Conservation (phyloP, 2,888 invertebrate genomes). For the Artemia sinica region DNA sequence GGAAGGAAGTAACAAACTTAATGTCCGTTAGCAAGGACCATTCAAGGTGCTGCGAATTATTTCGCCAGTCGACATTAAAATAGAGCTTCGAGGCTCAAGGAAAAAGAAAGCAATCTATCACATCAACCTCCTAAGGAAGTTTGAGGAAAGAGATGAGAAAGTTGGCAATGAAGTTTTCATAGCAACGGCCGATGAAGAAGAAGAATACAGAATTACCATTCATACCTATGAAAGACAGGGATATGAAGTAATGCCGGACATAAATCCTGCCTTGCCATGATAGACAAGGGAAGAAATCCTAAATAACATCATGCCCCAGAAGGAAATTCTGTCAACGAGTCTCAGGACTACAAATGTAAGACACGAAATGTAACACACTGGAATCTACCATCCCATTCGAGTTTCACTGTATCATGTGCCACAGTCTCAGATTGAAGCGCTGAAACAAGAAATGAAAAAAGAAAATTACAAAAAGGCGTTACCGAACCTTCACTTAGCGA, state of each 20-base stretch:
- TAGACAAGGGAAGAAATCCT: no score
- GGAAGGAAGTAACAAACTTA: conserved; percentile 7
- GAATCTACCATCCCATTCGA: no score
- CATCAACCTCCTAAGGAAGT: no score
- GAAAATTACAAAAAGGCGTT: conserved; percentile 22
- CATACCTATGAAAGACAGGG: conserved; percentile 10
- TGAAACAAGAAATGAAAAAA: no score
- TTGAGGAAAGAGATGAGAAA: no score
- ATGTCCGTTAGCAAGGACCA: conserved; percentile 8
- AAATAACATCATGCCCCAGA: no score
- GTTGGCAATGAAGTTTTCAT: conserved; percentile 10
- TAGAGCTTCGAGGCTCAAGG: conserved; percentile 12
- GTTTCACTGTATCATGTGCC: conserved; percentile 11
- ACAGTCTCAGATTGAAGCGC: conserved; percentile 2
- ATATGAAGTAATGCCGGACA: conserved; percentile 8
- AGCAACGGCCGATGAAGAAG: conserved; percentile 2
- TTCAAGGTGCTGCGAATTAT: conserved; percentile 4
- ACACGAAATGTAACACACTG: no score
- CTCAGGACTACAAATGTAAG: no score
- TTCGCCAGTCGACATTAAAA: conserved; percentile 3
- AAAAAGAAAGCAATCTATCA: no score
- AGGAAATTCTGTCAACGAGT: no score
- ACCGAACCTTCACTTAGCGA: conserved; percentile 25
- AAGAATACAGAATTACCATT: not conserved
- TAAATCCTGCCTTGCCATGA: conserved; percentile 5